Percentiles rank a stretch among this genome's conserved stretches.
Evolutionary conservation across 2,113 vertebrate species (phyloP).

Genomic region (Clarias magur): DNA sequence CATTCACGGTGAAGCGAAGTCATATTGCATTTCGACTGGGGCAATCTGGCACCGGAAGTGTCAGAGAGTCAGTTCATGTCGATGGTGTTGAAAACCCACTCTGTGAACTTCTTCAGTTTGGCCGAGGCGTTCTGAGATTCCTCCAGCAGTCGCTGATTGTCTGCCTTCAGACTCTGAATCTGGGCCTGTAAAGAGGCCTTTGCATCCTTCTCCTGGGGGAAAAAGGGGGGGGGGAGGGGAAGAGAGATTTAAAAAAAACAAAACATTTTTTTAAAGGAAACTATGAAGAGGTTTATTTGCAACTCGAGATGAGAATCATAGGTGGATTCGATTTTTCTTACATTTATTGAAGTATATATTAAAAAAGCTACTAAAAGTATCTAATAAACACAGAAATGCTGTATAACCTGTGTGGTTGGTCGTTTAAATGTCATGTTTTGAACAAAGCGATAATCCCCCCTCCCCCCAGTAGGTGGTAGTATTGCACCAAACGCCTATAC

Average conservation of each 20-base stretch:
- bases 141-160: conserved; percentile 95
- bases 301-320: background rate
- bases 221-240: too few relatives aligned
- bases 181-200: conserved; percentile 86
- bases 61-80: conserved; percentile 88
- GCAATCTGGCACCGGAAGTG: background rate
- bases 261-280: conserved; percentile 2
- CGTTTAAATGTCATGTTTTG: too few relatives aligned
- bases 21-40: background rate
- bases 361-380: too few relatives aligned
- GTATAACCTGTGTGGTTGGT: too few relatives aligned
- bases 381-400: too few relatives aligned
- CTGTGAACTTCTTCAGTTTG: conserved; percentile 98
- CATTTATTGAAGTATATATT: too few relatives aligned
- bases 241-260: background rate
- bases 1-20: background rate
- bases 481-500: too few relatives aligned
- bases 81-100: conserved; percentile 99
- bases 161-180: conserved; percentile 91
- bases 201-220: conserved; percentile 88
- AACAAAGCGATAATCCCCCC: too few relatives aligned
- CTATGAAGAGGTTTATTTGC: conserved; percentile 7
- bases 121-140: conserved; percentile 94
- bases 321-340: too few relatives aligned
- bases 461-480: too few relatives aligned